Base-by-base conservation (phyloP, 2,113 vertebrate species). In the Speoplatyrhinus poulsoni region DNA sequence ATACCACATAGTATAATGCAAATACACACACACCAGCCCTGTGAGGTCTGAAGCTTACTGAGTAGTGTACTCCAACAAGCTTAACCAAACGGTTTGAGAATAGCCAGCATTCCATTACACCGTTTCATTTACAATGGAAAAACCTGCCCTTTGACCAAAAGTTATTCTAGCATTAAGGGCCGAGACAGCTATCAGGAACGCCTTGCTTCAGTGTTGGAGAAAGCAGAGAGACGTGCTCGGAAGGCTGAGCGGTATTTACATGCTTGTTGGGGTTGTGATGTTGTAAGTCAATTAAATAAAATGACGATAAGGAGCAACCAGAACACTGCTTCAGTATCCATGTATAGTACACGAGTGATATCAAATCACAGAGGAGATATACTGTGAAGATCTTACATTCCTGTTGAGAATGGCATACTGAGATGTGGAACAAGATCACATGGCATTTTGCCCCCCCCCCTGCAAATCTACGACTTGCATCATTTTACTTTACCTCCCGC, bases 101-200 rank as follows among this genome's bases (percentile, higher is more conserved):
- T 81, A 65, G 70, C 67, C 81, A 81, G 79, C 86, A 88, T 88
- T 89, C 87, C 85, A 79, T 62, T 85, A 73, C 62, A 63, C 75
- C 75, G 81, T 83, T 82, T 54, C 57, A 4, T 80, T 90, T 85
- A 89, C 85, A 85, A 81, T 85, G 89, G 87, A 90, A 90, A 88
- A 80, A 77, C 57, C 58, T 79, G 68, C 52, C 80, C 86, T 87
- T 65, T 87, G 89, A 89, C 87, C 81, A 52, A 6, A 71, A 87
- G 73, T 66, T 75, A 70, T 87, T 85, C 73, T 82, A 86, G 73
- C 83, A 65, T 69, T 66, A 59, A 78, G 64, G 75, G 83, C 74
- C 52, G 72, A 73, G 76, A 60, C 78, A 78, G 84, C 76, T 68
- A 78, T 70, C 72, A 82, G 26, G 26, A 26, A 26, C 26, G 26